Evolutionary conservation across 2,888 invertebrate species (phyloP).

Genomic region (Notodonta ziczac): DNA sequence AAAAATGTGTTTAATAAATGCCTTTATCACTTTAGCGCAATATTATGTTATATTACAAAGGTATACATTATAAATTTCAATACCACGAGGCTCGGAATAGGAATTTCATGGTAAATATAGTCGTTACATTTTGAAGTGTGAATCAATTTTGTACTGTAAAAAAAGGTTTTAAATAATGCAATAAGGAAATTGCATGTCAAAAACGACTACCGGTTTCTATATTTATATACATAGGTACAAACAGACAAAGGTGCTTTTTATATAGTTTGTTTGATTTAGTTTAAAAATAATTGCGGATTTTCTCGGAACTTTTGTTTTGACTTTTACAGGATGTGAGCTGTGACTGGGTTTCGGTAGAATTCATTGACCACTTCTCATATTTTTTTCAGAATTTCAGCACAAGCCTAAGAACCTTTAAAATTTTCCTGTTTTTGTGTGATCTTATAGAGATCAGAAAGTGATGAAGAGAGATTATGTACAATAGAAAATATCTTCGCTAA

Average conservation of each 20-base stretch:
- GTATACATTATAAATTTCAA: not conserved
- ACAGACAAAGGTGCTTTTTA: slow-evolving; percentile 9
- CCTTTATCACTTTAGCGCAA: not conserved
- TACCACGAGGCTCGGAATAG: not conserved
- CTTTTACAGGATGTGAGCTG: slow-evolving; percentile 3
- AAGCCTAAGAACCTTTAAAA: no score
- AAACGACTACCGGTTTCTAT: slow-evolving; percentile 27
- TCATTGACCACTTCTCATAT: not conserved
- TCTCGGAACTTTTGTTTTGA: slow-evolving; percentile 4
- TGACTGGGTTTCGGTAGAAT: not conserved
- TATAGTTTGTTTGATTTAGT: not conserved
- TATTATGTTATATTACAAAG: not conserved
- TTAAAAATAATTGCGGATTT: slow-evolving; percentile 9
- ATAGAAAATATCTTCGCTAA: no score
- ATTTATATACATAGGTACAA: slow-evolving; percentile 18
- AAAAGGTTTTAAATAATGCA: slow-evolving; percentile 30
- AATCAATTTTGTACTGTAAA: slow-evolving; percentile 18
- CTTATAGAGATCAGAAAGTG: no score
- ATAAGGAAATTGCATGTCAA: slow-evolving; percentile 35
- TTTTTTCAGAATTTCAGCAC: not conserved
- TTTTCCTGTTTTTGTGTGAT: no score
- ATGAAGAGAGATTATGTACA: no score
- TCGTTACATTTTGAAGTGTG: slow-evolving; percentile 7
- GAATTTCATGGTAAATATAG: slow-evolving; percentile 31
- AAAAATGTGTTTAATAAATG: not conserved